phyloP scores from a whole-genome alignment of 2,797 vertebrate genomes.

The Trematomus bernacchii region DNA sequence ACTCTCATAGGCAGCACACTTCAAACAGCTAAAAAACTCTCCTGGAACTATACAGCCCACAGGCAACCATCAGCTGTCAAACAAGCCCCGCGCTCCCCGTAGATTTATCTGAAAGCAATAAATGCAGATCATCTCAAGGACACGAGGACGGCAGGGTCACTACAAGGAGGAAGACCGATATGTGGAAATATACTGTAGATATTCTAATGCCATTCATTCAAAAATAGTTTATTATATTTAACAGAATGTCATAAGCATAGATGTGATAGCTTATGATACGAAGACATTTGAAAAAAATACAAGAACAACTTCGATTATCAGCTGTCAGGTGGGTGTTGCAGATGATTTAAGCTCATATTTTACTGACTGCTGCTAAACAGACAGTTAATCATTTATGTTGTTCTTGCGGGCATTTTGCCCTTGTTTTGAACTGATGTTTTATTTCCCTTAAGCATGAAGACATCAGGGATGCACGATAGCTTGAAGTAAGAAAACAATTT shows the following conservation, averaged over 20 bases:
- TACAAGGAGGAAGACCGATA: constrained; percentile 36
- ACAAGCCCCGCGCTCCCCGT: constrained; percentile 33
- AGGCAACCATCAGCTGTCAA: constrained; percentile 63
- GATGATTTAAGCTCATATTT: constrained; percentile 54
- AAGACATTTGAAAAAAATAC: constrained; percentile 12
- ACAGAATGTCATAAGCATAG: neutral
- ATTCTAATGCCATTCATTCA: constrained; percentile 1
- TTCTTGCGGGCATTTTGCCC: constrained; percentile 38
- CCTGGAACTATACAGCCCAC: constrained; percentile 55
- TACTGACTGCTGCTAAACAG: constrained; percentile 55
- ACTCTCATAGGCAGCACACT: constrained; percentile 55
- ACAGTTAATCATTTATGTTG: constrained; percentile 50
- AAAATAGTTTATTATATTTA: neutral
- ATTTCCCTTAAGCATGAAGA: constrained; percentile 49
- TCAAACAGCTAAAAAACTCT: constrained; percentile 60
- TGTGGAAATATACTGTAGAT: neutral
- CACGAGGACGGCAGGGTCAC: constrained; percentile 33
- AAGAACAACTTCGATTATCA: constrained; percentile 15
- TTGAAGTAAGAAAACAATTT: constrained; percentile 64
- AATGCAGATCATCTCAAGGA: constrained; percentile 36
- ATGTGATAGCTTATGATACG: constrained; percentile 2
- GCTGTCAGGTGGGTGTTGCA: constrained; percentile 3
- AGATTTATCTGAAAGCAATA: constrained; percentile 44
- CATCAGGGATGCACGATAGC: constrained; percentile 43
- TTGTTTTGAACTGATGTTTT: constrained; percentile 37